Evolutionary conservation across 2,888 invertebrate genomes (phyloP).

Genomic region (Torymus tubicola): DNA sequence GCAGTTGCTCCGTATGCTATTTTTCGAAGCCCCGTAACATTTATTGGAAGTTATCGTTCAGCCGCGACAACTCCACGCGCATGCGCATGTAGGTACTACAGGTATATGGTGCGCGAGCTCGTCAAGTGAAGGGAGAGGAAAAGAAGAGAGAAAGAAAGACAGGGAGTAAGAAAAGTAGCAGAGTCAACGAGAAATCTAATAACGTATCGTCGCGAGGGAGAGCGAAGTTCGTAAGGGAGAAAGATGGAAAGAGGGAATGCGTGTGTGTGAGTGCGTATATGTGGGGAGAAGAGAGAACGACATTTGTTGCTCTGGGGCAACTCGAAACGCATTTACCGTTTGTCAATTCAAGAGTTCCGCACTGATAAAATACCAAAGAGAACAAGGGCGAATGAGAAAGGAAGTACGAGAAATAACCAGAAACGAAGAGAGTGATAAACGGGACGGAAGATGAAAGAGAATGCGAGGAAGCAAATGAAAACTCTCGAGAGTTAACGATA

Average conservation of each 20-base stretch:
- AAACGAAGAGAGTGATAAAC: no score
- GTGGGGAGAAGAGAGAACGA: no score
- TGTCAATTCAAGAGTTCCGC: conserved; percentile 16
- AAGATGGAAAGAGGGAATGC: neutral
- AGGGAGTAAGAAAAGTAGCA: conserved; percentile 8
- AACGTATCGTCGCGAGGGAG: conserved; percentile 15
- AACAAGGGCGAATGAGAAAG: no score
- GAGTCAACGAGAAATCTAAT: conserved; percentile 36
- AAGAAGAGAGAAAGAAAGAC: neutral
- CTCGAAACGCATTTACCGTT: conserved; percentile 36
- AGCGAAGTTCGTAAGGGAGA: neutral
- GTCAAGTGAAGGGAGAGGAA: no score
- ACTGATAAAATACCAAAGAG: conserved; percentile 7
- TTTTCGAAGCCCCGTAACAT: conserved; percentile 12
- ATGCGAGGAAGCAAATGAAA: no score
- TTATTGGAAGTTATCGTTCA: conserved; percentile 42
- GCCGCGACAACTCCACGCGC: neutral
- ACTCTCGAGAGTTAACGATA: no score
- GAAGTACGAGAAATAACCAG: no score
- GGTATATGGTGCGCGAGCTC: no score
- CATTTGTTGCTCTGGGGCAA: neutral
- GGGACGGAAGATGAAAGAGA: no score
- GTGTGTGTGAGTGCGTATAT: no score
- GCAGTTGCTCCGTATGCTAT: neutral
- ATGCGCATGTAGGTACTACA: neutral